A percentile compares a stretch with the other conserved stretches of the same genome.
Conservation (phyloP, 2,113 vertebrate genomes). For the Pangasianodon hypophthalmus region DNA sequence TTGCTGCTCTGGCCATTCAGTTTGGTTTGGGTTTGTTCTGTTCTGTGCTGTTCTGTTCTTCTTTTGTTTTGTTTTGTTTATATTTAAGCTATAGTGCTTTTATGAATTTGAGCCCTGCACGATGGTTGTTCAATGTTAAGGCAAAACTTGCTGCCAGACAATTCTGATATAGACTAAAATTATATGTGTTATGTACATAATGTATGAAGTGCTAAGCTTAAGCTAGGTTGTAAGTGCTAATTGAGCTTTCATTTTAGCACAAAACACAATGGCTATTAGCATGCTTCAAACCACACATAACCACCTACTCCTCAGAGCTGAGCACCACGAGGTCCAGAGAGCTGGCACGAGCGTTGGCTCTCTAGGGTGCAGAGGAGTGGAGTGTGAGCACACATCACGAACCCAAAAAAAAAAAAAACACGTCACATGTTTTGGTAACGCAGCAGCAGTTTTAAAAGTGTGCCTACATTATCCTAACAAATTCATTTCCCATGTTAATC, state of each 20-base stretch:
- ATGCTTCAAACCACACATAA: conserved; percentile 2
- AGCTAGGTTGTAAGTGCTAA: conserved; percentile 2
- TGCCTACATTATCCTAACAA: not conserved
- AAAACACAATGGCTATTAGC: conserved; percentile 9
- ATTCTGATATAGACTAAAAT: not conserved
- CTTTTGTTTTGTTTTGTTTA: not conserved
- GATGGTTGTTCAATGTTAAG: not conserved
- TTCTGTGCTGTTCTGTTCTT: not conserved
- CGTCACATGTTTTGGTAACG: not conserved
- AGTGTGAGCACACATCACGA: conserved; percentile 29
- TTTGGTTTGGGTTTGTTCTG: too few relatives aligned
- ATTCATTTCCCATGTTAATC: not conserved
- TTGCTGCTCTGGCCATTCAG: not conserved
- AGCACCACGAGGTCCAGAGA: conserved; percentile 6
- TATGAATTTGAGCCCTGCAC: not conserved
- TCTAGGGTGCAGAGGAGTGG: conserved; percentile 31
- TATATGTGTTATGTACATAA: not conserved
- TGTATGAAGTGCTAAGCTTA: not conserved
- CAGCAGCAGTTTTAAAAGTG: conserved; percentile 27
- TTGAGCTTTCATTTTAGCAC: not conserved
- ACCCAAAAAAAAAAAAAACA: not conserved
- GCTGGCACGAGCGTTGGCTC: conserved; percentile 21
- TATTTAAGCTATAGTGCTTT: not conserved
- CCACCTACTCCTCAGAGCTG: conserved; percentile 25
- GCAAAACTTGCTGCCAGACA: not conserved